Conservation (phyloP, 2,113 vertebrate species). For the Ailuropoda melanoleuca region DNA sequence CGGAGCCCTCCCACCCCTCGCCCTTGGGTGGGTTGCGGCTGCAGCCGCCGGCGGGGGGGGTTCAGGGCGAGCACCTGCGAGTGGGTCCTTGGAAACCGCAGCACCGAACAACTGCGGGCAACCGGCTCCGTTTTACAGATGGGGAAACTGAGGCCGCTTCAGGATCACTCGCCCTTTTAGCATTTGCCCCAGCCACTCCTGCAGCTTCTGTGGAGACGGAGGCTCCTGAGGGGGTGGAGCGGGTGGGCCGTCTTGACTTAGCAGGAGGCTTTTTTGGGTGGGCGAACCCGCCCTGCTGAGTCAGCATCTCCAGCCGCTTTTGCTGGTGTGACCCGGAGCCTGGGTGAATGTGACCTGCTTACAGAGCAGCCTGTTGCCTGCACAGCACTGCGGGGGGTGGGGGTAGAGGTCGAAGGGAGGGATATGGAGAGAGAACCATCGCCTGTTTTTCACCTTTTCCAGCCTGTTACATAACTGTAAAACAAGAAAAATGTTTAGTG, state of each 20-base stretch:
- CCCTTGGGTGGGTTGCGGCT: neutral
- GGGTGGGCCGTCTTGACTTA: neutral
- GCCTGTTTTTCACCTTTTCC: neutral
- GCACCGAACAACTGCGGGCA: neutral
- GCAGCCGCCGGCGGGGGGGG: neutral
- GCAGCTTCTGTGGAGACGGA: neutral
- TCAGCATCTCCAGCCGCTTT: constrained; percentile 36
- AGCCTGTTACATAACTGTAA: constrained; percentile 33
- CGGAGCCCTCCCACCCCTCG: neutral
- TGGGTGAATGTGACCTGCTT: neutral
- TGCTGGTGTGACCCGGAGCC: neutral
- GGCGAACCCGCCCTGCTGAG: neutral
- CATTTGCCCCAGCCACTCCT: neutral
- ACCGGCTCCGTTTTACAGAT: neutral
- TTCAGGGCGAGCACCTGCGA: neutral
- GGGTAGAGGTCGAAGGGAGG: neutral
- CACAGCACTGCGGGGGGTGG: neutral
- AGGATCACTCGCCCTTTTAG: neutral
- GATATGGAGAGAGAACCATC: neutral
- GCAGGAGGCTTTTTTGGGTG: neutral
- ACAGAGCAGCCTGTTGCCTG: neutral
- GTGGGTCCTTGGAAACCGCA: neutral
- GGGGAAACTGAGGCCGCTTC: constrained; percentile 18
- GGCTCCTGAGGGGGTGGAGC: neutral
- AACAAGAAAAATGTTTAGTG: neutral